Conservation (phyloP, 2,113 vertebrate species). For the Cairina moschata region DNA sequence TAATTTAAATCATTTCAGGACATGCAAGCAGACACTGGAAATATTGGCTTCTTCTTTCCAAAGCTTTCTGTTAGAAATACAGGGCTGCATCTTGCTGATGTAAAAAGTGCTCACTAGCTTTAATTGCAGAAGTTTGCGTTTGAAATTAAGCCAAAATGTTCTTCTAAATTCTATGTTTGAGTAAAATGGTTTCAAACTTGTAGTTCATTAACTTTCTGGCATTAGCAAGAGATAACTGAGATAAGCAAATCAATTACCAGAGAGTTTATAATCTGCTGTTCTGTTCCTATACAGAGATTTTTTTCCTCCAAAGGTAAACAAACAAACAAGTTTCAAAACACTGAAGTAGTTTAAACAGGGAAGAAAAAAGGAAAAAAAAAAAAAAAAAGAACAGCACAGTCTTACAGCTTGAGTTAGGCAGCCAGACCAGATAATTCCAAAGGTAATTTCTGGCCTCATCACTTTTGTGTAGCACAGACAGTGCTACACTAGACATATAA, state of each 20-base stretch:
- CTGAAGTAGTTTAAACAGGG: not conserved
- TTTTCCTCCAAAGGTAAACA: not conserved
- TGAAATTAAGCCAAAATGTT: not conserved
- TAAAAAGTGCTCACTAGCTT: not conserved
- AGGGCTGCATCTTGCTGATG: not conserved
- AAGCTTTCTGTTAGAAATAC: not conserved
- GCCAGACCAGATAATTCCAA: not conserved
- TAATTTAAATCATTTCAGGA: not conserved
- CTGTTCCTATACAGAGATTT: not conserved
- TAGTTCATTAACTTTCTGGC: not conserved
- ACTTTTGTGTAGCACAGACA: not conserved
- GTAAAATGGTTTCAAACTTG: not conserved
- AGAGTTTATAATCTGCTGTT: not conserved
- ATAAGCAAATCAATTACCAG: not conserved
- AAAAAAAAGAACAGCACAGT: not conserved
- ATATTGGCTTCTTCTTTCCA: not conserved
- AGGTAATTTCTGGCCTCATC: not conserved
- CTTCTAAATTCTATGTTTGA: not conserved
- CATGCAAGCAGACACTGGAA: not conserved
- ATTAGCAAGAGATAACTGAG: not conserved
- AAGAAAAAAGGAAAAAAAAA: not conserved
- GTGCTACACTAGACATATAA: not conserved
- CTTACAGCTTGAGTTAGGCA: not conserved
- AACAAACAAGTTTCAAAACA: not conserved
- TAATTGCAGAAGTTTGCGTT: not conserved